Evolutionary conservation across 2,888 invertebrate species (phyloP).

Genomic region (Amaurobius ferox): DNA sequence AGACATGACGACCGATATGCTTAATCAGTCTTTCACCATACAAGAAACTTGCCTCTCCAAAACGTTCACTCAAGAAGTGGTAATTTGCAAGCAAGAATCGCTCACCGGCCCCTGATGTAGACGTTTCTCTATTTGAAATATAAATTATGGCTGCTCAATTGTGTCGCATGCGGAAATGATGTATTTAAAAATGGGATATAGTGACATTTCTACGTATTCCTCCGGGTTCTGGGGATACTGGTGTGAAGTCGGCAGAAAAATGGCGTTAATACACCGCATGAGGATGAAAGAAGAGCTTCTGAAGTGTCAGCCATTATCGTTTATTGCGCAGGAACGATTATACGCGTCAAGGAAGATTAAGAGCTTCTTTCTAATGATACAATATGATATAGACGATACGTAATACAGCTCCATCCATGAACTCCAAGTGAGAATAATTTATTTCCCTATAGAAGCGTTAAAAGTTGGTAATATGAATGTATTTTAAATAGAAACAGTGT

Average conservation of each 20-base stretch:
- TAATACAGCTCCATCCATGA: too few relatives aligned
- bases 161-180: slow-evolving; percentile 21
- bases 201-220: slow-evolving; percentile 30
- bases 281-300: slow-evolving; percentile 27
- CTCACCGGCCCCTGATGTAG: slow-evolving; percentile 26
- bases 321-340: not conserved
- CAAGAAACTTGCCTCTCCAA: slow-evolving; percentile 32
- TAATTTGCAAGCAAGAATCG: slow-evolving; percentile 57
- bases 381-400: too few relatives aligned
- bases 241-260: slow-evolving; percentile 9
- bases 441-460: too few relatives aligned
- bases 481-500: too few relatives aligned
- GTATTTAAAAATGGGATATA: slow-evolving; percentile 3
- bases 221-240: slow-evolving; percentile 23
- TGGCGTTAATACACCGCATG: slow-evolving; percentile 33
- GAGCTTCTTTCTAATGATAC: not conserved
- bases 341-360: slow-evolving; percentile 40
- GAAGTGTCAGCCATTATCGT: not conserved
- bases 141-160: slow-evolving; percentile 40
- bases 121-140: slow-evolving; percentile 43
- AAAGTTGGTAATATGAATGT: too few relatives aligned
- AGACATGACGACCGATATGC: slow-evolving; percentile 69
- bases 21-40: slow-evolving; percentile 64
- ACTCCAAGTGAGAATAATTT: too few relatives aligned
- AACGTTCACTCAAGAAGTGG: slow-evolving; percentile 57